A percentile compares a stretch with the other conserved stretches of the same genome.
Conservation (phyloP, 2,113 vertebrate genomes). For the Malurus cyaneus region DNA sequence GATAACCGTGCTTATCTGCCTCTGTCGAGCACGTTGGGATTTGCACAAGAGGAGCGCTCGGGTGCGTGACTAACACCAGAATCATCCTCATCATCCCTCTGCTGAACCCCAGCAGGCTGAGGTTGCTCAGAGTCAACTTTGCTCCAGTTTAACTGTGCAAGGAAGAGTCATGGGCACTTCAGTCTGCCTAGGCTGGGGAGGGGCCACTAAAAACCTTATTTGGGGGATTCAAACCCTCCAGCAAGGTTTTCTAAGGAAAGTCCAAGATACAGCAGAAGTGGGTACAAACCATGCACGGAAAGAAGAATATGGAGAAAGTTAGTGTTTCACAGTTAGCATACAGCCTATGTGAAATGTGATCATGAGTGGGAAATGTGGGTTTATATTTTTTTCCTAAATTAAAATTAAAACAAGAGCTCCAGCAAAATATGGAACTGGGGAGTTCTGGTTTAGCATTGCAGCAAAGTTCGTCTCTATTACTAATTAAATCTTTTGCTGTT, state of each 20-base stretch:
- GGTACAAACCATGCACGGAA: background rate
- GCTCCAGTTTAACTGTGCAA: background rate
- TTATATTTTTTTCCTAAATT: slow-evolving; percentile 31
- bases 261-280: background rate
- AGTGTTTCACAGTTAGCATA: background rate
- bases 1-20: slow-evolving; percentile 22
- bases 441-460: slow-evolving; percentile 8
- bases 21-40: background rate
- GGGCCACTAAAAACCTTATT: background rate
- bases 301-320: background rate
- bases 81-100: background rate
- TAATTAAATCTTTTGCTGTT: slow-evolving; percentile 44
- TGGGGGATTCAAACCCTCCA: background rate
- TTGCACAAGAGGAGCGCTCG: background rate
- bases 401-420: slow-evolving; percentile 3
- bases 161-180: background rate
- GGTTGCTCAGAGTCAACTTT: background rate
- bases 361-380: background rate
- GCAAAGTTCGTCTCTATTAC: background rate
- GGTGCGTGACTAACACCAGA: background rate
- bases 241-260: background rate
- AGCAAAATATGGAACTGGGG: background rate
- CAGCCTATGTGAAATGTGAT: background rate
- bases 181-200: background rate
- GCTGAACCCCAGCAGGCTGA: background rate